Evolutionary conservation across 2,113 vertebrate species (phyloP).

Genomic region (Bubo blakistoni): DNA sequence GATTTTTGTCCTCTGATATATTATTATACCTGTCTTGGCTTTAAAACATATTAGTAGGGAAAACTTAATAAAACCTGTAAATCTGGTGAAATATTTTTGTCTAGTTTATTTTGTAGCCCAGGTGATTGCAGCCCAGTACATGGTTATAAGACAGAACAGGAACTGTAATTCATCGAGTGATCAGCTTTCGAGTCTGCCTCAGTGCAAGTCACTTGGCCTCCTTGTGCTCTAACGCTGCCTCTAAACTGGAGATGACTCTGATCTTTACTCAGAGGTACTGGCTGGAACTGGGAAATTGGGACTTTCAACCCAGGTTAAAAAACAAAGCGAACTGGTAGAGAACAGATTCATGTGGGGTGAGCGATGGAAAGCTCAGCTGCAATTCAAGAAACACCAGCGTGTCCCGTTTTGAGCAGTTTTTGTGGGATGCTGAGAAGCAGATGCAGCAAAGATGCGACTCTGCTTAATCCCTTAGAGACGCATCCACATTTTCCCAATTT

Average conservation of each 20-base stretch:
- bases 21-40: not conserved
- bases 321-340: not conserved
- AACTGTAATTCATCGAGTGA: not conserved
- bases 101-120: not conserved
- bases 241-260: not conserved
- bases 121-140: not conserved
- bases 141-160: not conserved
- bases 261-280: not conserved
- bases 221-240: not conserved
- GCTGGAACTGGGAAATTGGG: not conserved
- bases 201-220: not conserved
- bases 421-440: not conserved
- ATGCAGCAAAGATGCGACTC: not conserved
- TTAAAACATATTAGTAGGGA: not conserved
- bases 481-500: not conserved
- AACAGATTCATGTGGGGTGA: rapidly evolving
- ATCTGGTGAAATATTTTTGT: not conserved
- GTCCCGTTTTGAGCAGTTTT: not conserved
- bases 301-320: not conserved
- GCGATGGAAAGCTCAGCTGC: not conserved
- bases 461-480: not conserved
- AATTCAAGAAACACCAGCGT: rapidly evolving
- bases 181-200: not conserved
- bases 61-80: not conserved
- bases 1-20: not conserved